These are phyloP conservation scores for Martes martes DNA, from an alignment of 2,113 vertebrate species.

Conservation along the genomic window DNA sequence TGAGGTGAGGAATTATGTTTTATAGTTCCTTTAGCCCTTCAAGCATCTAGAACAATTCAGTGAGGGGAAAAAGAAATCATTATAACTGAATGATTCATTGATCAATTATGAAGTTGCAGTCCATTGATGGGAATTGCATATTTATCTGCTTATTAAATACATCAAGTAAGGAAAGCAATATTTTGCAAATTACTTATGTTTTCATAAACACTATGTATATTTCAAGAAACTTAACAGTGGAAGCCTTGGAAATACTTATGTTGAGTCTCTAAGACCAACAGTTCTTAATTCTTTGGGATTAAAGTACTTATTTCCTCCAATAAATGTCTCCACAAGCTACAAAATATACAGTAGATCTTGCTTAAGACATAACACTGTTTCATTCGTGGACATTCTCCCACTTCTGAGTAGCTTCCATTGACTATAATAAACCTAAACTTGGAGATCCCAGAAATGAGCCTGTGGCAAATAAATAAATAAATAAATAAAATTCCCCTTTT, in stretches of 20 bases:
- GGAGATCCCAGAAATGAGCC: neutral
- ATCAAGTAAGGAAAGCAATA: neutral
- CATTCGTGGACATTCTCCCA: neutral
- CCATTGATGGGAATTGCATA: neutral
- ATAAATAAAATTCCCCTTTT: neutral
- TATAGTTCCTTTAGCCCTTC: neutral
- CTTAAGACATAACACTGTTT: neutral
- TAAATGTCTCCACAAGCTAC: neutral
- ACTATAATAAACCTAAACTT: neutral
- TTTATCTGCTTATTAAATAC: neutral
- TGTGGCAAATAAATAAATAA: no score
- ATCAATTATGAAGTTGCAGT: neutral
- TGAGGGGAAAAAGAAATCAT: neutral
- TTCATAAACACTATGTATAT: neutral
- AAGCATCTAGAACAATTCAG: neutral
- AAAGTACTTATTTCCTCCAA: neutral
- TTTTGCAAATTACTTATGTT: neutral
- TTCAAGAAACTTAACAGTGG: neutral
- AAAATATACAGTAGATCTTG: neutral
- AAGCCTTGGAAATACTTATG: neutral
- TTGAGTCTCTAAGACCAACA: neutral
- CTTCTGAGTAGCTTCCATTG: neutral
- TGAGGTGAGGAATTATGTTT: slow-evolving; percentile 8
- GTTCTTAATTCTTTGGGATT: neutral
- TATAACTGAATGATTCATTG: neutral